Conservation (phyloP, 2,888 invertebrate species). For the Andrena haemorrhoa region DNA sequence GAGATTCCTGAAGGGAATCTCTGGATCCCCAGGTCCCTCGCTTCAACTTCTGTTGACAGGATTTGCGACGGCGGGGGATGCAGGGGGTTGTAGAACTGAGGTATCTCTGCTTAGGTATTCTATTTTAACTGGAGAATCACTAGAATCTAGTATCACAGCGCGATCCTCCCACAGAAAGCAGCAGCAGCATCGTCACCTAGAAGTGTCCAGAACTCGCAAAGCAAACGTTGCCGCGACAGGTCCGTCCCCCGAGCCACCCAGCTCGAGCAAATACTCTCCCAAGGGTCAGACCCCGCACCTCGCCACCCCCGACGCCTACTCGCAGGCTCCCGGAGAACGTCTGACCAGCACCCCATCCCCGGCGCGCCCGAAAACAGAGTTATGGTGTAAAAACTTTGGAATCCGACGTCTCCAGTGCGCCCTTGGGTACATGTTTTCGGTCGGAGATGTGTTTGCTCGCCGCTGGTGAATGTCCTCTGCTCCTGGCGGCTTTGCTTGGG, state of each 20-base stretch:
- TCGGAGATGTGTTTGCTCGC: conserved; percentile 47
- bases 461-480: conserved; percentile 68
- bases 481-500: conserved; percentile 70
- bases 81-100: too few relatives aligned
- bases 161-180: too few relatives aligned
- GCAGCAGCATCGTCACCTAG: too few relatives aligned
- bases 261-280: neutral
- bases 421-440: conserved; percentile 17
- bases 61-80: too few relatives aligned
- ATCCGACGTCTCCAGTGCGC: conserved; percentile 17
- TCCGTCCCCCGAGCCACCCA: neutral
- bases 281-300: neutral
- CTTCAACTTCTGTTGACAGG: too few relatives aligned
- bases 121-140: too few relatives aligned
- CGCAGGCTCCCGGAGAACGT: neutral
- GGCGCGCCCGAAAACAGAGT: neutral
- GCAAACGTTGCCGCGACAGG: neutral
- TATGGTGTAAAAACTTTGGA: neutral
- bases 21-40: too few relatives aligned
- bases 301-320: neutral
- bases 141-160: too few relatives aligned
- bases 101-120: too few relatives aligned
- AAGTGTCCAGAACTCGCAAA: too few relatives aligned
- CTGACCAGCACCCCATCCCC: neutral
- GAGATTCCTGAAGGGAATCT: too few relatives aligned